phyloP scores from a whole-genome alignment of 2,113 vertebrate genomes.

The Drymodes brunneopygia region DNA sequence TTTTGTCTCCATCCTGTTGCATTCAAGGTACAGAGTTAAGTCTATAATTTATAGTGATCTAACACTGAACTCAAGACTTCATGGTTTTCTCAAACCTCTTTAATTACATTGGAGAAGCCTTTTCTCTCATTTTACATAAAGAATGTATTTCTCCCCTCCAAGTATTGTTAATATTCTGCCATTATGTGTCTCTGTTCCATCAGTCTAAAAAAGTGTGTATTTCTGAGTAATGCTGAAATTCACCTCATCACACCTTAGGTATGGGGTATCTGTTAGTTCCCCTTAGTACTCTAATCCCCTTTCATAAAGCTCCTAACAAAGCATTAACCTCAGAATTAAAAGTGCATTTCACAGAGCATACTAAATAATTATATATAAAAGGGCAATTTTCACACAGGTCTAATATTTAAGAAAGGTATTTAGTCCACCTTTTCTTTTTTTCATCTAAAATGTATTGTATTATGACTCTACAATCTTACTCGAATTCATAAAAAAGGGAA shows the following conservation, averaged over 20 bases:
- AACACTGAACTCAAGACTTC: background rate
- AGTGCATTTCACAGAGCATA: background rate
- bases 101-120: background rate
- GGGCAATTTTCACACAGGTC: background rate
- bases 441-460: background rate
- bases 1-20: background rate
- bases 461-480: background rate
- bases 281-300: background rate
- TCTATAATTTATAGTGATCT: background rate
- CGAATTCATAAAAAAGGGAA: background rate
- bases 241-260: background rate
- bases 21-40: background rate
- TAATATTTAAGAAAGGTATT: background rate
- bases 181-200: background rate
- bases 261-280: background rate
- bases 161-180: background rate
- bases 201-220: background rate
- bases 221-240: background rate
- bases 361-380: background rate
- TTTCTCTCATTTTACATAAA: background rate
- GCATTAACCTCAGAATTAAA: background rate
- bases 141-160: fast-evolving
- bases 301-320: background rate
- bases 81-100: background rate
- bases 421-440: background rate